These are phyloP conservation scores for Hylia prasina DNA, from an alignment of 2,113 vertebrate genomes.

Conservation along the genomic window DNA sequence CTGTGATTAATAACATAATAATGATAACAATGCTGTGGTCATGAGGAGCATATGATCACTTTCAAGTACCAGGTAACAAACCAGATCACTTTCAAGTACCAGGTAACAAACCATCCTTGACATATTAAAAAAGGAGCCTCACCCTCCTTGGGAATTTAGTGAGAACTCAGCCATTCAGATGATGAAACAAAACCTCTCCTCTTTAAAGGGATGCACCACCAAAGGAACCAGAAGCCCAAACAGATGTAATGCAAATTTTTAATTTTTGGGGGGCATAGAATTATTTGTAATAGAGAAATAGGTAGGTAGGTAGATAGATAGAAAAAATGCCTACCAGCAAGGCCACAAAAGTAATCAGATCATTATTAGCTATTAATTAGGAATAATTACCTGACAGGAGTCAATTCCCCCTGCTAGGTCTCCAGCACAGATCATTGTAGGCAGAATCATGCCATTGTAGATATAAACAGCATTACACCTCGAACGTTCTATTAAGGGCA, in stretches of 20 bases:
- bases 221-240: not conserved
- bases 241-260: not conserved
- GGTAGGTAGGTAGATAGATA: too few relatives aligned
- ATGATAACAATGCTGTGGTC: not conserved
- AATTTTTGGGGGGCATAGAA: not conserved
- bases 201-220: not conserved
- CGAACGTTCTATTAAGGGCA: slow-evolving; percentile 73
- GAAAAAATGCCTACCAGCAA: not conserved
- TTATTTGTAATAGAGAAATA: not conserved
- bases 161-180: not conserved
- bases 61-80: not conserved
- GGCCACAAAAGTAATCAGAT: not conserved
- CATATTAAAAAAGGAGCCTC: not conserved
- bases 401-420: slow-evolving; percentile 77
- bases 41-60: not conserved
- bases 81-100: not conserved
- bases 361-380: not conserved
- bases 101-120: not conserved
- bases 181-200: not conserved
- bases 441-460: slow-evolving; percentile 72
- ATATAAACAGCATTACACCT: slow-evolving; percentile 69
- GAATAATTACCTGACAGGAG: slow-evolving; percentile 83
- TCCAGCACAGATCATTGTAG: slow-evolving; percentile 89
- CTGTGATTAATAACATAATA: not conserved
- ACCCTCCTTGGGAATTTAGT: not conserved